A percentile compares a stretch with the other conserved stretches of the same genome.
Evolutionary conservation across 2,113 vertebrate genomes (phyloP).

Genomic region (Siphamia tubifer): DNA sequence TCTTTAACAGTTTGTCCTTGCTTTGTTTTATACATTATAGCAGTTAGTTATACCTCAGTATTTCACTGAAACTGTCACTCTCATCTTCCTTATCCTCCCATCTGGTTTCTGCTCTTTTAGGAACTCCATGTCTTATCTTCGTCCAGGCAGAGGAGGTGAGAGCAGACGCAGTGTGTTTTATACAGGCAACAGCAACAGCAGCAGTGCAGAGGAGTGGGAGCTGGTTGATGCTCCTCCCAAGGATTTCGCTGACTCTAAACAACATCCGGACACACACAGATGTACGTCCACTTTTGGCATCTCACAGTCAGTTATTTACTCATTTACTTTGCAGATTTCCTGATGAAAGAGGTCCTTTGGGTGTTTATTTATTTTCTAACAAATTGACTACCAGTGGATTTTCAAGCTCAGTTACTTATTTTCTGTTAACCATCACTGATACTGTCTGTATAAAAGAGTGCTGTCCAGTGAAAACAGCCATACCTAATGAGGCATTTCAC

Average conservation of each 20-base stretch:
- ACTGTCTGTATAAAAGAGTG: neutral
- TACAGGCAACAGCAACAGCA: constrained; percentile 68
- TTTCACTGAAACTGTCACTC: neutral
- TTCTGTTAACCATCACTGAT: neutral
- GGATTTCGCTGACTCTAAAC: constrained; percentile 86
- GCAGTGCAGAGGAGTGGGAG: constrained; percentile 91
- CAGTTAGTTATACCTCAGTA: neutral
- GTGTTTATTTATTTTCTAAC: neutral
- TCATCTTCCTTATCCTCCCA: neutral
- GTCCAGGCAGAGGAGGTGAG: constrained; percentile 81
- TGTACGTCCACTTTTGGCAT: constrained; percentile 68
- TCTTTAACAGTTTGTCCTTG: neutral
- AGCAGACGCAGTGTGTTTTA: constrained; percentile 90
- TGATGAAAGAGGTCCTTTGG: neutral
- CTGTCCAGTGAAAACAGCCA: no score
- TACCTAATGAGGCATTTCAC: no score
- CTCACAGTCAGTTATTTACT: neutral
- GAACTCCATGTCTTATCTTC: constrained; percentile 92
- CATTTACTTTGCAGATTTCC: neutral
- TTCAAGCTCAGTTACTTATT: neutral
- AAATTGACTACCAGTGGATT: neutral
- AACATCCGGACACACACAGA: constrained; percentile 78
- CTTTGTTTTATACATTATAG: neutral
- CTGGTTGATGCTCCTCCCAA: constrained; percentile 87
- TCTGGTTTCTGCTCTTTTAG: constrained; percentile 64